Percentiles rank a stretch among this genome's conserved stretches.
Evolutionary conservation across 2,888 invertebrate species (phyloP).

Genomic region (Rosalia funebris): DNA sequence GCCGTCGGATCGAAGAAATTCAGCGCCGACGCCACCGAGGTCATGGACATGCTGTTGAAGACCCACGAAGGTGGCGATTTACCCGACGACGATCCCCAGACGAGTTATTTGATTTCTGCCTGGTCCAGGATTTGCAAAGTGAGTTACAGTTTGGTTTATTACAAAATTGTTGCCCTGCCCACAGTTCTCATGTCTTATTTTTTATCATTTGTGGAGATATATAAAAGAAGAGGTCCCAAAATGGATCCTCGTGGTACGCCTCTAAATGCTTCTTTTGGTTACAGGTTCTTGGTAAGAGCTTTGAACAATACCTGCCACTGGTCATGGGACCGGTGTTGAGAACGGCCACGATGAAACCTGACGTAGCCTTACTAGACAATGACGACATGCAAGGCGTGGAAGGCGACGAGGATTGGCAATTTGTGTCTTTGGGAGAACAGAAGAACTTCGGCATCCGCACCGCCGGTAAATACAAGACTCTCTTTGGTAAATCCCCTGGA

Average conservation of each 20-base stretch:
- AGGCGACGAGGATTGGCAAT: slow-evolving; percentile 92
- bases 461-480: no score
- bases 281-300: slow-evolving; percentile 74
- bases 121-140: slow-evolving; percentile 98
- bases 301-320: slow-evolving; percentile 90
- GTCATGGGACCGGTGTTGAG: slow-evolving; percentile 96
- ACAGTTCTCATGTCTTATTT: no score
- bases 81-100: slow-evolving; percentile 95
- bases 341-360: slow-evolving; percentile 92
- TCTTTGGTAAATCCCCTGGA: no score
- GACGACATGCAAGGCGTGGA: slow-evolving; percentile 86
- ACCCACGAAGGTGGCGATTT: slow-evolving; percentile 83
- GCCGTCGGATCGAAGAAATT: slow-evolving; percentile 88
- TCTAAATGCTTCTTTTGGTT: slow-evolving; percentile 17
- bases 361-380: slow-evolving; percentile 89
- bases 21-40: slow-evolving; percentile 89
- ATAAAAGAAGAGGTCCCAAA: no score
- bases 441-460: slow-evolving; percentile 96
- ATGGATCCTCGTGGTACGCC: no score
- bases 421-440: slow-evolving; percentile 92
- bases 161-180: no score
- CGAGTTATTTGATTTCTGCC: slow-evolving; percentile 97
- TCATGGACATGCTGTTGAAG: slow-evolving; percentile 93
- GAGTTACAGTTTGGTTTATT: slow-evolving; percentile 17
- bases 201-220: no score